Evolutionary conservation across 2,888 invertebrate species (phyloP), one percentile per base, ranked within the genome.

Genomic region (Cyclophora punctaria): DNA sequence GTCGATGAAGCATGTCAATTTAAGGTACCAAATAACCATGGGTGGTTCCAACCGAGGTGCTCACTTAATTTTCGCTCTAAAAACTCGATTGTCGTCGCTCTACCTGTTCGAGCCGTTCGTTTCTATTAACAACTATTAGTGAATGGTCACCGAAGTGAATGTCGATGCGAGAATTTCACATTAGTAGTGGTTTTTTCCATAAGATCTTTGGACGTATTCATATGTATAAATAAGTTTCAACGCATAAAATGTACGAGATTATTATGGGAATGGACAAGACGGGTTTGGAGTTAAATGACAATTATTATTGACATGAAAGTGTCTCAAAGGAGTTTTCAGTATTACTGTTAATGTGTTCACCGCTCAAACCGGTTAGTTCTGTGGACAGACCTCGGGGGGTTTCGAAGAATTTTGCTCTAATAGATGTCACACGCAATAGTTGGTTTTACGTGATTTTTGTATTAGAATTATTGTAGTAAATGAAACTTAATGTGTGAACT

Each of bases 1-100:
- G 73, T 73, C 66, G 74, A 77, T 73, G 66, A 56, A 63, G 53
- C 56, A 53, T 53, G 55, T 55, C 49, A 54, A 60, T 63, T 63
- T 62, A 53, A 53, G 46, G 55, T 59, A 57, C 60, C 50, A 56
- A 58, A 57, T 59, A 56, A 51, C 54, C 48, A 53, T 56, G 53
- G 42, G 48, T 46, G 34, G 37, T 20, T 46, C 50, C 44, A 34
- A 48, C 50, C 52, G 48, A 45, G 34, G 37, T 20, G 47, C 50
- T 44, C 35, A 48, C 50, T 53, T 41, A 50, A 49, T 58, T 57
- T 53, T 57, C 49, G 48, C 49, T 59, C 47, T 46, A 51, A 44
- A 47, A 52, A 52, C 48, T 52, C 46, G 49, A 48, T 49, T 52
- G 53, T 55, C 42, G 47, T 44, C 20, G 45, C 42, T 47, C 34